phyloP scores from a whole-genome alignment of 2,797 vertebrate genomes.

The Sarcophilus harrisii region DNA sequence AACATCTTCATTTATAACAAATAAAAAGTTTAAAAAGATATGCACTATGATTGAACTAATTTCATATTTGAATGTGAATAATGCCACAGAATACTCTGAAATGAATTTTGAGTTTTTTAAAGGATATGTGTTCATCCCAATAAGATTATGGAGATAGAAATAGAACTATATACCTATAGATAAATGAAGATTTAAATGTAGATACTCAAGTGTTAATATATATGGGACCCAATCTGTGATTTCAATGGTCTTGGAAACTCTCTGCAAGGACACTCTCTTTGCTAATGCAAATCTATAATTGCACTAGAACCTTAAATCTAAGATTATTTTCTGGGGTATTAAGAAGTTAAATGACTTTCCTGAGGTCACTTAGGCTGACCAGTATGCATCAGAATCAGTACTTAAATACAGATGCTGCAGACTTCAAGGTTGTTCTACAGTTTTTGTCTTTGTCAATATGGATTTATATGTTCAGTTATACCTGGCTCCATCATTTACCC shows the following conservation, averaged over 20 bases:
- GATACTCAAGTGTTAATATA: neutral
- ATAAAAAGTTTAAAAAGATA: neutral
- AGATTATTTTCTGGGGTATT: neutral
- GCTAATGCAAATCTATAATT: neutral
- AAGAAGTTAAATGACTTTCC: neutral
- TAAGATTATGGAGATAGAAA: neutral
- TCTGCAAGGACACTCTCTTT: neutral
- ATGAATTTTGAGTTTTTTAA: neutral
- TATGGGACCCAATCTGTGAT: neutral
- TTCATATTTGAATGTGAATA: neutral
- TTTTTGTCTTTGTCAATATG: neutral
- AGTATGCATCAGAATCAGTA: neutral
- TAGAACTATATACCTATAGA: neutral
- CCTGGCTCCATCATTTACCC: neutral
- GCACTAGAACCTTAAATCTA: neutral
- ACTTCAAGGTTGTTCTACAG: neutral
- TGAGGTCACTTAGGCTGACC: neutral
- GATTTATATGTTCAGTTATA: neutral
- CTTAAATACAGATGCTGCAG: neutral
- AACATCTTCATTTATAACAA: too few relatives aligned
- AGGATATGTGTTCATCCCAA: neutral
- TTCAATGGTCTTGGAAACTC: neutral
- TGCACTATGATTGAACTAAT: neutral
- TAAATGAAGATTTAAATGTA: neutral
- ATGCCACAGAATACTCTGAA: neutral